Conservation (phyloP, 30 jellyfish, hydroid and myxozoan species). For the Nemopilema nomurai region DNA sequence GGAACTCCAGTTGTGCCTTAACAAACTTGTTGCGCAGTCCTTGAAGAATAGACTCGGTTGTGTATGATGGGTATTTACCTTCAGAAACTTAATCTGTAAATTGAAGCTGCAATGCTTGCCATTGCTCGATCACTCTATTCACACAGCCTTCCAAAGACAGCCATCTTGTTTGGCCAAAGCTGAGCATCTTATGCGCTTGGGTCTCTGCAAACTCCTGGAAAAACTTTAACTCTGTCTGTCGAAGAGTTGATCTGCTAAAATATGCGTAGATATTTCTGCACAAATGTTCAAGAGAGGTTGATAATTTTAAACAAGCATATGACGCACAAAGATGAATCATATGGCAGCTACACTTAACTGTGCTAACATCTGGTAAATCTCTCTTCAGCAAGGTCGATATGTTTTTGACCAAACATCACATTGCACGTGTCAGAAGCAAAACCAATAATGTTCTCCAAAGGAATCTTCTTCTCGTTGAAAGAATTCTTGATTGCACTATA, state of each 20-base stretch:
- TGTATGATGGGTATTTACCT: constrained; percentile 46
- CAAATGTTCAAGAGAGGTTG: constrained; percentile 51
- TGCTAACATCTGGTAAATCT: constrained; percentile 25
- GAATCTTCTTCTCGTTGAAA: constrained; percentile 21
- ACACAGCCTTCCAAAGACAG: constrained; percentile 52
- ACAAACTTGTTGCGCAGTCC: constrained; percentile 41
- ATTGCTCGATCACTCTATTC: constrained; percentile 45
- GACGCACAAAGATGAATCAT: constrained; percentile 67
- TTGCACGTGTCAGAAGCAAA: constrained; percentile 54
- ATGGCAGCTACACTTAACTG: constrained; percentile 53
- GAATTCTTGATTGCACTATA: constrained; percentile 20
- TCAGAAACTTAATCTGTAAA: constrained; percentile 12
- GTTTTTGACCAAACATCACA: constrained; percentile 23
- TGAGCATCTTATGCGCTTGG: constrained; percentile 54
- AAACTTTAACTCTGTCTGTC: constrained; percentile 41
- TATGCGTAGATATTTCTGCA: constrained; percentile 55
- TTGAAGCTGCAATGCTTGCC: constrained; percentile 50
- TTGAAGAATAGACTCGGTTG: constrained; percentile 28
- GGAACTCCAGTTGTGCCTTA: constrained; percentile 45
- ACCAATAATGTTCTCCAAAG: constrained; percentile 47
- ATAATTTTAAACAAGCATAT: constrained; percentile 48
- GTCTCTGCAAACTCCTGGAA: constrained; percentile 37
- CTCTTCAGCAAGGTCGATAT: constrained; percentile 28
- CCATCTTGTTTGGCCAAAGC: constrained; percentile 66
- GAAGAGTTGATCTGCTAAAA: constrained; percentile 52